Base-by-base conservation (phyloP, 2,113 vertebrate genomes). In the Naja naja region DNA sequence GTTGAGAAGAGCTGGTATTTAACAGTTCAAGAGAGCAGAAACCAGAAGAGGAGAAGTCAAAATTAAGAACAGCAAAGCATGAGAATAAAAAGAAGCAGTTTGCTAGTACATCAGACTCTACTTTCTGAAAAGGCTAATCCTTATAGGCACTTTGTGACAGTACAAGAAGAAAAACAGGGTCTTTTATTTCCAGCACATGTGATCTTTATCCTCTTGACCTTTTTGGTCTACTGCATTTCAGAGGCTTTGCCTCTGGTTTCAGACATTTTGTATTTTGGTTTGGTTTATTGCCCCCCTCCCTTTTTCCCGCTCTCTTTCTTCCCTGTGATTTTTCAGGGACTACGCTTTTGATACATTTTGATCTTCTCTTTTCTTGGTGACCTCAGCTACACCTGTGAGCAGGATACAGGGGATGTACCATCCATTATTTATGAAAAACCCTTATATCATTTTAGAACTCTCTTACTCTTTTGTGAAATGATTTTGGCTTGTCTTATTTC, bases 201-300 rank as follows among this genome's bases (percentile, higher is more conserved):
- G 16, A 93, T 81, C 89, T 93, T 90, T 93, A 90, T 90, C 92
- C 92, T 90, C 53, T 93, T 85, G 89, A 93, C 92, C 74, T 64
- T 49, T 58, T 87, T 43, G 89, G 55, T 34, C 52, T 93, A 58
- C n/a, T 90, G 23, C 55, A 93, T 90, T 90, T 90, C 55, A 87
- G 88, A 64, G 45, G n/a, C 47, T 52, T 87, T 87, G n/a, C 92
- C 55, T 90, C 43, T 93, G 89, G 81, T 86, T 90, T 93, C 55
- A 93, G 92, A 53, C 56, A 60, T 60, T 64, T 90, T 86, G 55
- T 90, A 90, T 93, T 85, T 60, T 90, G 52, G 39, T 81, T 85
- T 60, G 60, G 16, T 81, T 22, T 92, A 8, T 23, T 30, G 11
- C 27, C 27, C 10, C 49, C 69, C 39, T 39, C 1, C 23, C 25